Percentiles rank a stretch among this genome's conserved stretches.
Evolutionary conservation across 1,140 invertebrate genomes (phyloP).

Genomic region (Pogonomyrmex barbatus): DNA sequence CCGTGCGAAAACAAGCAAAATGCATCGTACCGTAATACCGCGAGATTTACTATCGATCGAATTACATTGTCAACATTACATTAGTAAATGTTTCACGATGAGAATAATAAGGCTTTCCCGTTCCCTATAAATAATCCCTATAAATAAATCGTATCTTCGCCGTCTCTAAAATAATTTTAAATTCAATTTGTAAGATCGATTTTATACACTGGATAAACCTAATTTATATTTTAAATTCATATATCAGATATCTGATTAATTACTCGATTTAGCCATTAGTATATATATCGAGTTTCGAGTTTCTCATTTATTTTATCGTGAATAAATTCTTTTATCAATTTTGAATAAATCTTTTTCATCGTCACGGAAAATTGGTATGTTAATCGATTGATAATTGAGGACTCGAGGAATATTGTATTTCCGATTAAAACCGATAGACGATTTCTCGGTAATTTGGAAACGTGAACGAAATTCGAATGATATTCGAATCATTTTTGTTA

Average conservation of each 20-base stretch:
- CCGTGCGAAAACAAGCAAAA: slow-evolving; percentile 33
- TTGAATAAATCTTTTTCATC: background rate
- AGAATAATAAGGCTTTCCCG: background rate
- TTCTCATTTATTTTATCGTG: background rate
- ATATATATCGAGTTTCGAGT: no score
- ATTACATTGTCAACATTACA: background rate
- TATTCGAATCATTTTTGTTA: slow-evolving; percentile 46
- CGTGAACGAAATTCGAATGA: slow-evolving; percentile 28
- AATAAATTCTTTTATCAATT: background rate
- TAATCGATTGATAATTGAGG: background rate
- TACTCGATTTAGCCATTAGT: background rate
- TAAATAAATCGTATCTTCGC: background rate
- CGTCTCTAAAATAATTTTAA: background rate
- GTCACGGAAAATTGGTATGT: background rate
- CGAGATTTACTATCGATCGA: slow-evolving; percentile 32
- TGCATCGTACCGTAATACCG: slow-evolving; percentile 51
- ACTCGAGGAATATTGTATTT: background rate
- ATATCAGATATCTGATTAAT: background rate
- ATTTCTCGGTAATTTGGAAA: background rate
- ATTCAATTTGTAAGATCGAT: background rate
- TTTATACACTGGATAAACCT: background rate
- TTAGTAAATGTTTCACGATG: slow-evolving; percentile 30
- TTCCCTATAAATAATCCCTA: background rate
- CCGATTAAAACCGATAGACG: background rate
- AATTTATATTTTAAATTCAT: background rate